A percentile compares a stretch with the other conserved stretches of the same genome.
These are phyloP conservation scores for Spinus olivaceus DNA, from an alignment of 2,797 vertebrate genomes.

Conservation along the genomic window DNA sequence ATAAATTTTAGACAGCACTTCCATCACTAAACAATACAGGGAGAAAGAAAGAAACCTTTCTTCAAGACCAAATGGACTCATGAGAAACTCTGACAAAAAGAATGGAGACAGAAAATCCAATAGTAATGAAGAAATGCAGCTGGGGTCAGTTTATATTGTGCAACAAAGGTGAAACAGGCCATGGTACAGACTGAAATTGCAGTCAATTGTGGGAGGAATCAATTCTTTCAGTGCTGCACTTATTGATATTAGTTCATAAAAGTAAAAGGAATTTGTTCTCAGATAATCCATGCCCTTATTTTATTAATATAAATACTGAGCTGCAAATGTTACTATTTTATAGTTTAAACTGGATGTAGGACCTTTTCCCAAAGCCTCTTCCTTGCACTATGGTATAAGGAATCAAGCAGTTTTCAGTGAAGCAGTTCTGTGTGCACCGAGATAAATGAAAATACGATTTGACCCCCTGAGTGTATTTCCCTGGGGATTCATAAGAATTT, in stretches of 20 bases:
- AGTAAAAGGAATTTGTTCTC: conserved; percentile 70
- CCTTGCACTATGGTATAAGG: not conserved
- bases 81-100: not conserved
- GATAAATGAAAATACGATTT: not conserved
- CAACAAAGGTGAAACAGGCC: conserved; percentile 26
- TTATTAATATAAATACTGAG: conserved; percentile 44
- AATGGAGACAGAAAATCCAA: conserved; percentile 60
- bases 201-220: conserved; percentile 47
- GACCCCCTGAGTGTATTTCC: not conserved
- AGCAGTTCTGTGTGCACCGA: not conserved
- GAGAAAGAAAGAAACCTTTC: conserved; percentile 57
- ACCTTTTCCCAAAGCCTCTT: not conserved
- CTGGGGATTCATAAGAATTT: conserved; percentile 1
- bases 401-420: not conserved
- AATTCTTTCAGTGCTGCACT: conserved; percentile 63
- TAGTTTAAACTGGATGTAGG: conserved; percentile 39
- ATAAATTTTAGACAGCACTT: not conserved
- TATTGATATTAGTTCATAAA: conserved; percentile 75
- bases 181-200: conserved; percentile 15
- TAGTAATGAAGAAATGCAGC: conserved; percentile 34
- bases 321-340: conserved; percentile 53
- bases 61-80: not conserved
- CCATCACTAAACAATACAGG: conserved; percentile 28
- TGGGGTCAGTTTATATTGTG: conserved; percentile 69
- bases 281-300: conserved; percentile 66